Conservation (phyloP, 64 coral and sea anemone genomes). For the Actinia tenebrosa region DNA sequence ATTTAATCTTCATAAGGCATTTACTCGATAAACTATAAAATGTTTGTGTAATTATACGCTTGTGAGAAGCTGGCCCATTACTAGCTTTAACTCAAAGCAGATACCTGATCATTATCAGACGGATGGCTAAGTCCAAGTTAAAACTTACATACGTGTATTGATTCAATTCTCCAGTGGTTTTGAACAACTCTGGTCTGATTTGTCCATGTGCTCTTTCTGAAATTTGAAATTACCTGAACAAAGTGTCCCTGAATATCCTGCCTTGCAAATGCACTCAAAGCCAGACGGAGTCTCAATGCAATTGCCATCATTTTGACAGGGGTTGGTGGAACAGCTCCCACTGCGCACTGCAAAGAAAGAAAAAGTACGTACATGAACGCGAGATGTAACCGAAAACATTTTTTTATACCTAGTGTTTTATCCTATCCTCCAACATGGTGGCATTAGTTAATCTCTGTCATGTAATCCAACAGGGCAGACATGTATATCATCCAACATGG, state of each 20-base stretch:
- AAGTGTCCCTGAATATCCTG: constrained; percentile 56
- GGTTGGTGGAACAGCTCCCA: constrained; percentile 59
- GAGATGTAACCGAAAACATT: neutral
- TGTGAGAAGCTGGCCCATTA: no score
- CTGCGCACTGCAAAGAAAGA: constrained; percentile 20
- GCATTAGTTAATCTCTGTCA: no score
- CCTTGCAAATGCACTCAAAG: constrained; percentile 69
- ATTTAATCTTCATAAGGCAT: neutral
- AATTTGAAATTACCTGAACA: constrained; percentile 54
- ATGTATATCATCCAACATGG: neutral
- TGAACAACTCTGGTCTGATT: no score
- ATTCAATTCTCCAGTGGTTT: no score
- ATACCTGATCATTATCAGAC: no score
- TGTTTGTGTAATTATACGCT: no score
- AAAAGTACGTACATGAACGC: neutral
- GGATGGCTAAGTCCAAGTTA: no score
- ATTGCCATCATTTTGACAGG: constrained; percentile 79
- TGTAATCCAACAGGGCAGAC: no score
- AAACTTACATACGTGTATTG: no score
- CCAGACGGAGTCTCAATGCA: constrained; percentile 66
- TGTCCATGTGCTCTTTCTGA: neutral
- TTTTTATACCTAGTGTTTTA: neutral
- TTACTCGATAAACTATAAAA: neutral
- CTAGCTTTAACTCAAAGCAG: no score
- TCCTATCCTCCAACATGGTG: neutral